Evolutionary conservation across 2,113 vertebrate species (phyloP).

Genomic region (Entomyzon cyanotis): DNA sequence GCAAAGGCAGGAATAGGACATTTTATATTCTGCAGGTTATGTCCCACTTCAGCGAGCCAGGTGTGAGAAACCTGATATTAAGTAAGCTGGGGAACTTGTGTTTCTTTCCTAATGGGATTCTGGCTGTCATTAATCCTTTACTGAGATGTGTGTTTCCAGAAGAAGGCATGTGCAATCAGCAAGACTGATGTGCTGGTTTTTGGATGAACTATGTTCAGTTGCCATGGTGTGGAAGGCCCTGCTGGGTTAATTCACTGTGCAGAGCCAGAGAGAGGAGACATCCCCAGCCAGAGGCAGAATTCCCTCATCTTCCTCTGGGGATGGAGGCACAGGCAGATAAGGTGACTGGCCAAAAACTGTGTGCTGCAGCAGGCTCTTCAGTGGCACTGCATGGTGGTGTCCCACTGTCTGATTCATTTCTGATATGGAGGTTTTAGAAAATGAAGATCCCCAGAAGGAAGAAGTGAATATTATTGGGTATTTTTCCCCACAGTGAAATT

Average conservation of each 20-base stretch:
- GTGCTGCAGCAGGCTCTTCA: rapidly evolving
- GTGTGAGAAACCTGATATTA: constrained; percentile 31
- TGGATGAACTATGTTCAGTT: background rate
- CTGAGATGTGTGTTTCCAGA: background rate
- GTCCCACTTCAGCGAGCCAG: constrained; percentile 6
- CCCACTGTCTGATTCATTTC: background rate
- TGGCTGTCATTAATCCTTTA: constrained; percentile 15
- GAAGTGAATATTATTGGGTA: background rate
- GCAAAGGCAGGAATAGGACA: background rate
- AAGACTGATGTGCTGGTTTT: constrained; percentile 10
- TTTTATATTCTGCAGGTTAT: constrained; percentile 6
- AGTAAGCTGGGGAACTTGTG: constrained; percentile 38
- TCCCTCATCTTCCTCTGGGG: background rate
- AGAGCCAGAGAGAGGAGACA: background rate
- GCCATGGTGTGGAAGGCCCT: background rate
- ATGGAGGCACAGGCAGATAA: background rate
- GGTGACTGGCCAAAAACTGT: background rate
- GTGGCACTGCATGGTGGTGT: rapidly evolving
- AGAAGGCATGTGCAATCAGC: constrained; percentile 26
- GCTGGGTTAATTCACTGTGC: background rate
- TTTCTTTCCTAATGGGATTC: constrained; percentile 40
- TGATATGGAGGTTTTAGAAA: background rate
- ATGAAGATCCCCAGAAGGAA: background rate
- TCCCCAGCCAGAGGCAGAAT: background rate
- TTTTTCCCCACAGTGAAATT: background rate